Conservation (phyloP, 2,113 vertebrate genomes). For the Andinoacara biseriatus region DNA sequence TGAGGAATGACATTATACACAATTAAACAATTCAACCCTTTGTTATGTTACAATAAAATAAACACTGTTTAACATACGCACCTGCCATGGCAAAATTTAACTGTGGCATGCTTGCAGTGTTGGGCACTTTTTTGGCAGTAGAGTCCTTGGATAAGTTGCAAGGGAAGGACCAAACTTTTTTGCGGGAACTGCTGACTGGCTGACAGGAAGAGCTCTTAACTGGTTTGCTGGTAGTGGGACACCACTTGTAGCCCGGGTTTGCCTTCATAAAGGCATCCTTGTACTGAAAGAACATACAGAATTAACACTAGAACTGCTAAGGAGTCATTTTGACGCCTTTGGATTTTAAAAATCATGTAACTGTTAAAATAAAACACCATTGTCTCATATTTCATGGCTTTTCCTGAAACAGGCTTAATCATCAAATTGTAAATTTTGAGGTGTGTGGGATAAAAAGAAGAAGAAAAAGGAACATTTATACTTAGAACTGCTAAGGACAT, state of each 20-base stretch:
- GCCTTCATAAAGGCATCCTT: constrained; percentile 99
- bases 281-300: constrained; percentile 82
- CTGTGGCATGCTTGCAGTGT: constrained; percentile 91
- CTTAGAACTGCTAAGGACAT: too few relatives aligned
- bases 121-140: constrained; percentile 86
- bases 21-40: constrained; percentile 2
- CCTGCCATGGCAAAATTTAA: constrained; percentile 98
- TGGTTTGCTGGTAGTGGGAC: constrained; percentile 96
- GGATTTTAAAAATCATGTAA: too few relatives aligned
- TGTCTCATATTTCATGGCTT: too few relatives aligned
- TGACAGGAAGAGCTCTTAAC: constrained; percentile 87
- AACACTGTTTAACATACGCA: constrained; percentile 67
- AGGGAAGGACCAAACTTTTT: constrained; percentile 92
- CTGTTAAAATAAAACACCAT: too few relatives aligned
- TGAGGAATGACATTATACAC: constrained; percentile 6
- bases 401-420: too few relatives aligned
- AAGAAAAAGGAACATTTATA: too few relatives aligned
- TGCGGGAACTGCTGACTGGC: constrained; percentile 85
- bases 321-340: too few relatives aligned
- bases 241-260: constrained; percentile 99
- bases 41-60: background rate
- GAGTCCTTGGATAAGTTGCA: constrained; percentile 89
- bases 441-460: too few relatives aligned
- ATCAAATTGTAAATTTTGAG: too few relatives aligned
- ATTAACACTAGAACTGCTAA: background rate